Conservation (phyloP, 2,797 vertebrate genomes). For the Philypnodon macrostomus region DNA sequence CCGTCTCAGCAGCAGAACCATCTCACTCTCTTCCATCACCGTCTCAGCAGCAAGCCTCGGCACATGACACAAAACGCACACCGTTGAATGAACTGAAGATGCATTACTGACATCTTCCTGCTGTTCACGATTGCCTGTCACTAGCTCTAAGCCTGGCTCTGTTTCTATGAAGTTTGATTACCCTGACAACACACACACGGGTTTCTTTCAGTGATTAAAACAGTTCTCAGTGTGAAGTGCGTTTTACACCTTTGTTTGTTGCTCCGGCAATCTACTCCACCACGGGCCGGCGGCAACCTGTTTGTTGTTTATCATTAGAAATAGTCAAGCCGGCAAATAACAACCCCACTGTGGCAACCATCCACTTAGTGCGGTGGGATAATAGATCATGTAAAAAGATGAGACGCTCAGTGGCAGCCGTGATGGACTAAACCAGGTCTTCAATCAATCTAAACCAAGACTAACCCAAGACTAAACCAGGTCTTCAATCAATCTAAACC, state of each 20-base stretch:
- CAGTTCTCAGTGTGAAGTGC: slow-evolving; percentile 21
- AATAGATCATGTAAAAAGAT: slow-evolving; percentile 44
- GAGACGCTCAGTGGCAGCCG: too few relatives aligned
- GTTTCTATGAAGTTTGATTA: slow-evolving; percentile 29
- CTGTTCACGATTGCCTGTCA: slow-evolving; percentile 18
- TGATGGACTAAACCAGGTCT: too few relatives aligned
- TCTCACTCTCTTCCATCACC: too few relatives aligned
- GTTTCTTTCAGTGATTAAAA: slow-evolving; percentile 50
- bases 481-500: too few relatives aligned
- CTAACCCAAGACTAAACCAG: too few relatives aligned
- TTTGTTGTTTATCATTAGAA: too few relatives aligned
- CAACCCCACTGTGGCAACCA: slow-evolving; percentile 32
- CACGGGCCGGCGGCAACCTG: too few relatives aligned
- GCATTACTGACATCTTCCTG: slow-evolving; percentile 13
- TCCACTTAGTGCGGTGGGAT: slow-evolving; percentile 25
- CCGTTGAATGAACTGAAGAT: slow-evolving; percentile 42
- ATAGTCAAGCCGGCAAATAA: slow-evolving; percentile 41
- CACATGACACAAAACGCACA: neutral
- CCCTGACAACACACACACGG: slow-evolving; percentile 15
- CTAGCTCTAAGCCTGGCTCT: slow-evolving; percentile 21
- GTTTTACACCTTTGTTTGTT: slow-evolving; percentile 39
- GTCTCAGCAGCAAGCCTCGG: too few relatives aligned
- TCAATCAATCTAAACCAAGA: too few relatives aligned
- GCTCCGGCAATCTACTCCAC: slow-evolving; percentile 44
- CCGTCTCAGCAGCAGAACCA: too few relatives aligned